Evolutionary conservation across 1,140 invertebrate species (phyloP).

Genomic region (Pseudomyrmex dendroicus): DNA sequence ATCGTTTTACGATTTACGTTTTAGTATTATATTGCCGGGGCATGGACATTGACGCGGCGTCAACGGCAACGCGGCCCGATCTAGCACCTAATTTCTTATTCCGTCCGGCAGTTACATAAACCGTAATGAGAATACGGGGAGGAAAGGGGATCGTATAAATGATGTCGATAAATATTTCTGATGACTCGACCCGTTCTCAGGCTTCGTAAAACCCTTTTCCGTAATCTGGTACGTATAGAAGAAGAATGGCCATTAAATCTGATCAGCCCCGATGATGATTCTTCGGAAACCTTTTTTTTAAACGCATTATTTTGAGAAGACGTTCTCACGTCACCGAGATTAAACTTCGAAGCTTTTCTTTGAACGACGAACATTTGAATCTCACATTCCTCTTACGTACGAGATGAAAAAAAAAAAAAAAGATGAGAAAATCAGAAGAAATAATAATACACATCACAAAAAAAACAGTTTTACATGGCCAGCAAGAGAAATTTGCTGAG

Average conservation of each 20-base stretch:
- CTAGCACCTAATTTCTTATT: constrained; percentile 57
- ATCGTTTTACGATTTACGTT: constrained; percentile 40
- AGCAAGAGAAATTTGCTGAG: too few species aligned
- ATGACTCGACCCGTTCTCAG: constrained; percentile 28
- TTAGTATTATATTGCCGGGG: constrained; percentile 33
- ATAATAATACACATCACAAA: too few species aligned
- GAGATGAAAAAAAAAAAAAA: too few species aligned
- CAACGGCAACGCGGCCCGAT: constrained; percentile 25
- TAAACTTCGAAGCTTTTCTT: background rate
- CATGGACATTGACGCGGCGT: constrained; percentile 22
- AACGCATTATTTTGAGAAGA: constrained; percentile 64
- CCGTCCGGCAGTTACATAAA: constrained; percentile 41
- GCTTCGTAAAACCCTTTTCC: constrained; percentile 47
- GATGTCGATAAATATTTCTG: constrained; percentile 50
- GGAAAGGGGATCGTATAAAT: background rate
- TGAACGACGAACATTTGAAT: too few species aligned
- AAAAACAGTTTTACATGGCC: too few species aligned
- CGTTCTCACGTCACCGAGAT: background rate
- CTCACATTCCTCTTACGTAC: too few species aligned
- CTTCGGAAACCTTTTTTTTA: constrained; percentile 21
- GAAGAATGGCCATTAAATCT: constrained; percentile 57
- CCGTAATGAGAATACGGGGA: constrained; percentile 44
- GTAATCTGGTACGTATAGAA: constrained; percentile 61
- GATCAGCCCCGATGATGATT: constrained; percentile 22
- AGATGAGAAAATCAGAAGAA: too few species aligned